Evolutionary conservation across 2,113 vertebrate genomes (phyloP).

Genomic region (Columbina picui): DNA sequence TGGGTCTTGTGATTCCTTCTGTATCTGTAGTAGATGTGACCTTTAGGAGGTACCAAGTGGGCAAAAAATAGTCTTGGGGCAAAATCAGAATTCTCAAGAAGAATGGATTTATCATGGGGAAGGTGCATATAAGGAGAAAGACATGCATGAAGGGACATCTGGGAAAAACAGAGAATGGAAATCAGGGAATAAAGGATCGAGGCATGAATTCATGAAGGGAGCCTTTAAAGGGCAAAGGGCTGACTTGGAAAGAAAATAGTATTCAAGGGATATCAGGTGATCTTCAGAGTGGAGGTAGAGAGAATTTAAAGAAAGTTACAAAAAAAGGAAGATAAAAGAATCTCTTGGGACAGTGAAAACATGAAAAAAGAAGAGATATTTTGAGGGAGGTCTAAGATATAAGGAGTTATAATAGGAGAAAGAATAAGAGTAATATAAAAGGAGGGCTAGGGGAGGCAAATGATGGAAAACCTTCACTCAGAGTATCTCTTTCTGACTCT

Average conservation of each 20-base stretch:
- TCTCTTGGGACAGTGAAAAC: neutral
- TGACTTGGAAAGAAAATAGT: neutral
- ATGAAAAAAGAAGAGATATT: neutral
- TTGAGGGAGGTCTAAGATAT: neutral
- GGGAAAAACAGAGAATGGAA: neutral
- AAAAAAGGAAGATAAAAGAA: neutral
- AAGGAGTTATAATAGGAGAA: neutral
- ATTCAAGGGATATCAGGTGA: neutral
- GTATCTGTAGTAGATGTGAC: neutral
- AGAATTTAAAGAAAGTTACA: neutral
- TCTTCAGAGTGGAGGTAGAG: neutral
- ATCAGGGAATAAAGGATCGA: neutral
- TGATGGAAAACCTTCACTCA: neutral
- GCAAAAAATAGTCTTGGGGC: neutral
- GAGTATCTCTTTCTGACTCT: neutral
- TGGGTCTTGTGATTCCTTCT: neutral
- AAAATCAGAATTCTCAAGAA: neutral
- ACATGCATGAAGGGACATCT: neutral
- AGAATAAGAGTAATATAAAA: neutral
- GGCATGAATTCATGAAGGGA: neutral
- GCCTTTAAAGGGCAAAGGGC: neutral
- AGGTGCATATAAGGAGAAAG: neutral
- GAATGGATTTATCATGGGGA: neutral
- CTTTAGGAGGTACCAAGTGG: neutral
- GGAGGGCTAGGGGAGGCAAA: neutral